A percentile compares a stretch with the other conserved stretches of the same genome.
Evolutionary conservation across 2,888 invertebrate species (phyloP).

Genomic region (Venusia cambrica): DNA sequence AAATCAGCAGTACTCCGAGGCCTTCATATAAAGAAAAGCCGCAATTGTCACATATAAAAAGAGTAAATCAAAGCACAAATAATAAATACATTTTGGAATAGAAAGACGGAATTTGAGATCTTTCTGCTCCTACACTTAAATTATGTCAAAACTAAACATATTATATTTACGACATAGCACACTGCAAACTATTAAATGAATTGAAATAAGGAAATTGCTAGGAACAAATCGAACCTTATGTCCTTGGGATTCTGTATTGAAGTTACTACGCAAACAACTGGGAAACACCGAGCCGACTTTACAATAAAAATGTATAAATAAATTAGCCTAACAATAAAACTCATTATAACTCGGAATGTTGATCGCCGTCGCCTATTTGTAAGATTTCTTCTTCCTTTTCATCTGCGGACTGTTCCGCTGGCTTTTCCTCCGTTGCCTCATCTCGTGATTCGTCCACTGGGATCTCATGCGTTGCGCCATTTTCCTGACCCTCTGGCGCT

Average conservation of each 20-base stretch:
- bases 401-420: constrained; percentile 32
- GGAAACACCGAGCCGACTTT: constrained; percentile 50
- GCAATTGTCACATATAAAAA: constrained; percentile 38
- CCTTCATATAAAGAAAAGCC: constrained; percentile 46
- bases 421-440: constrained; percentile 34
- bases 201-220: no score
- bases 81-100: constrained; percentile 43
- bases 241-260: no score
- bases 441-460: constrained; percentile 40
- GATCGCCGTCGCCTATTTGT: constrained; percentile 52
- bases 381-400: constrained; percentile 46
- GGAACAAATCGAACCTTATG: not conserved
- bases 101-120: constrained; percentile 60
- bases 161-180: no score
- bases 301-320: constrained; percentile 49
- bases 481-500: constrained; percentile 39
- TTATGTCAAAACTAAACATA: no score
- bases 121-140: constrained; percentile 43
- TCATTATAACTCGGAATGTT: constrained; percentile 80
- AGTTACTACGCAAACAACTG: constrained; percentile 70
- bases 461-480: constrained; percentile 43
- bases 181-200: no score
- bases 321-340: constrained; percentile 68
- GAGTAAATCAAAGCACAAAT: constrained; percentile 33
- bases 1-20: no score